Percentiles rank a stretch among this genome's conserved stretches.
phyloP scores from a whole-genome alignment of 1,140 invertebrate species.

The Orchesella cincta region DNA sequence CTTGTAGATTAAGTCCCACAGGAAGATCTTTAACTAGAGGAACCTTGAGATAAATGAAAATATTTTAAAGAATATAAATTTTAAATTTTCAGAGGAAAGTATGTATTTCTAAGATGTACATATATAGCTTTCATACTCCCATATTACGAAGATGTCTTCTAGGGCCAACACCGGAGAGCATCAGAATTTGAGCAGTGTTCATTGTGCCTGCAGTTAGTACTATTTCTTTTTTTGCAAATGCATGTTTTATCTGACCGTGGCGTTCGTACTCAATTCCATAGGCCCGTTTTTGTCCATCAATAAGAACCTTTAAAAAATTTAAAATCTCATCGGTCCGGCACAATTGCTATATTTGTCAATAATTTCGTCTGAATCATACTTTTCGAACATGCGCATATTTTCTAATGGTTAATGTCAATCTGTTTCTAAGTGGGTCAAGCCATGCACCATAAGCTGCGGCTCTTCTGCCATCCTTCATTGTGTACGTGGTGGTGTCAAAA shows the following conservation, averaged over 20 bases:
- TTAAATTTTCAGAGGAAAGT: neutral
- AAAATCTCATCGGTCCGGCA: neutral
- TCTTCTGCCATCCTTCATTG: conserved; percentile 68
- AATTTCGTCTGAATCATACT: neutral
- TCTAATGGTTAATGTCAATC: conserved; percentile 68
- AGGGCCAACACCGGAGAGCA: conserved; percentile 59
- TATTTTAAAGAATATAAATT: too few species aligned
- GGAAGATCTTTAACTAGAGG: conserved; percentile 14
- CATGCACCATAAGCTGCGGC: conserved; percentile 74
- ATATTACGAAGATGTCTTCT: conserved; percentile 52
- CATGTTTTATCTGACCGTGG: conserved; percentile 50
- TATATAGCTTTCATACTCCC: neutral
- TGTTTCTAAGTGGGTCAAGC: conserved; percentile 65
- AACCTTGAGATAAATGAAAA: too few species aligned
- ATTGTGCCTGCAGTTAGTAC: conserved; percentile 53
- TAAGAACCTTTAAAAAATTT: conserved; percentile 27
- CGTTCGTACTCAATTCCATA: conserved; percentile 54
- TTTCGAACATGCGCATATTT: conserved; percentile 65
- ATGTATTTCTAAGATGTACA: neutral
- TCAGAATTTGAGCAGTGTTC: conserved; percentile 54
- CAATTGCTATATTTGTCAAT: too few species aligned
- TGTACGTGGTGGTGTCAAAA: conserved; percentile 66
- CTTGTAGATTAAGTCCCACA: conserved; percentile 20
- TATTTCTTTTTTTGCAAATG: conserved; percentile 53
- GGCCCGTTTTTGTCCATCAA: conserved; percentile 42